Evolutionary conservation across 2,797 vertebrate genomes (phyloP), one percentile per base, ranked within the genome.

Genomic region (Mormyrops boulengeri): DNA sequence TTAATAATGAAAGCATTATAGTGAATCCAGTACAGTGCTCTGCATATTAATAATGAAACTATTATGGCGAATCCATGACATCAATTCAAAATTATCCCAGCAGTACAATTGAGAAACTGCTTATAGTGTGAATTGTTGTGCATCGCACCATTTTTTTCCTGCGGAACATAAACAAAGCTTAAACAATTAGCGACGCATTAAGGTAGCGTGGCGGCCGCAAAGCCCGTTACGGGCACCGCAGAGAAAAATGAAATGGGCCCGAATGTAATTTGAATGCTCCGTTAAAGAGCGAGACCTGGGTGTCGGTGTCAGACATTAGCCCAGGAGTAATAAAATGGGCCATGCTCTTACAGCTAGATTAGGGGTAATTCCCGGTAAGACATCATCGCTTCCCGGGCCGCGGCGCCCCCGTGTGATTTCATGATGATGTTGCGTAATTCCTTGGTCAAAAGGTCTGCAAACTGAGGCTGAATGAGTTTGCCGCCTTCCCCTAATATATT

Each of bases 401-500:
- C 44, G 55, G 89, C 62, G 62, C 89, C 85, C 73, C 34, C 77
- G 73, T 88, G 87, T 38, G 73, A 90, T 88, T 90, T 90, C 87
- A 73, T 88, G 38, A 90, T 88, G 77, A 84, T 90, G 86, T 90
- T 90, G 87, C 77, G 87, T 88, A 90, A 90, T 90, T 82, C 77
- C 38, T 87, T 84, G 89, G 89, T 90, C 87, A 85, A 88, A 90
- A 73, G 89, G 88, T 90, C 57, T 88, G 55, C 66, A 91, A 91
- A 85, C 77, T 14, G 55, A 86, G 89, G 84, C 69, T 77, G 30
- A 47, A 88, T n/a, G 26, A 60, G 49, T 89, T 86, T 82, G 57
- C 55, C 1, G 82, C 85, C 89, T 50, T 50, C 66, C 93, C 94
- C 94, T 92, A 93, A 89, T 90, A 91, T 92, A 92, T 90, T 93